phyloP scores from a whole-genome alignment of 30 jellyfish, hydroid and myxozoan species.

The Catostylus mosaicus region DNA sequence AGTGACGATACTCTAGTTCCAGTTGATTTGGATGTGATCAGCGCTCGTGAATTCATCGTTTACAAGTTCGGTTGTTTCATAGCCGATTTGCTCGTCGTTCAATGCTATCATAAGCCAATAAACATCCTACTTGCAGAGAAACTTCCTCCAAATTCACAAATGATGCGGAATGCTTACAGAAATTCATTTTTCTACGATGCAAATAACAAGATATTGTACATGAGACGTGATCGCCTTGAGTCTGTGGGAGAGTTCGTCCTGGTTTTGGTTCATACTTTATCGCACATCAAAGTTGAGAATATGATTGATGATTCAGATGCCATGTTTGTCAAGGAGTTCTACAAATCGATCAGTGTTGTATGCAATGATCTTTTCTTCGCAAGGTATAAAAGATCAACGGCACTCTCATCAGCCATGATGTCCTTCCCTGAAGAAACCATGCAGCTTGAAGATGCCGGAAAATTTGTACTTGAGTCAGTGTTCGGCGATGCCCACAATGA shows the following conservation, averaged over 20 bases:
- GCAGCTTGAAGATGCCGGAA: conserved; percentile 78
- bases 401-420: conserved; percentile 78
- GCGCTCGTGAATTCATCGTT: conserved; percentile 93
- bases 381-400: conserved; percentile 85
- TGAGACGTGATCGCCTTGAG: conserved; percentile 84
- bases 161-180: conserved; percentile 82
- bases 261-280: conserved; percentile 88
- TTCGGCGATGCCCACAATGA: conserved; percentile 92
- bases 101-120: conserved; percentile 90
- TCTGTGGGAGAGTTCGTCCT: conserved; percentile 93
- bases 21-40: conserved; percentile 82
- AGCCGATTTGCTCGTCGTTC: conserved; percentile 88
- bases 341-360: conserved; percentile 86
- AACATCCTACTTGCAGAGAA: conserved; percentile 89
- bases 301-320: conserved; percentile 91
- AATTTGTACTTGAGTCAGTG: conserved; percentile 75
- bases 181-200: conserved; percentile 92
- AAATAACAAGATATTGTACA: conserved; percentile 82
- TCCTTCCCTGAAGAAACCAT: conserved; percentile 71
- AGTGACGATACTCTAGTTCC: conserved; percentile 92
- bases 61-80: conserved; percentile 89
- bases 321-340: conserved; percentile 83
- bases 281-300: conserved; percentile 87
- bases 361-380: conserved; percentile 94
- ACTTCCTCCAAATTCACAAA: conserved; percentile 81